These are phyloP conservation scores for Euproctis similis DNA, from an alignment of 2,888 invertebrate species.

Conservation along the genomic window DNA sequence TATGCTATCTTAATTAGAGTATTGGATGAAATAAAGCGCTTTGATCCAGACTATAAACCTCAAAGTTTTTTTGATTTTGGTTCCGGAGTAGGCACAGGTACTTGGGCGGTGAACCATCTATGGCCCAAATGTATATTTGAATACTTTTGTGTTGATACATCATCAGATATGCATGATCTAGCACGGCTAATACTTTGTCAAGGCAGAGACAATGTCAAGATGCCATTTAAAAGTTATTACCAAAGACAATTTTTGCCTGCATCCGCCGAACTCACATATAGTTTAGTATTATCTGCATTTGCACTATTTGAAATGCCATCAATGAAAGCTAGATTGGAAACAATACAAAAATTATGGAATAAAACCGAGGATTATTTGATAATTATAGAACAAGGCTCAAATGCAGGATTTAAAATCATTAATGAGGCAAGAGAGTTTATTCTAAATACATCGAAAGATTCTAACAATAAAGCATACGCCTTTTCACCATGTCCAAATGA, in stretches of 20 bases:
- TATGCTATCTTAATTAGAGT: constrained; percentile 83
- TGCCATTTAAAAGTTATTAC: constrained; percentile 77
- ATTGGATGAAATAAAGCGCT: constrained; percentile 81
- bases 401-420: constrained; percentile 86
- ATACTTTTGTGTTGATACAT: constrained; percentile 90
- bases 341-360: constrained; percentile 87
- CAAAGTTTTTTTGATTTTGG: constrained; percentile 91
- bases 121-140: constrained; percentile 86
- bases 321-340: constrained; percentile 79
- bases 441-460: constrained; percentile 65
- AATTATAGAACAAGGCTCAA: constrained; percentile 88
- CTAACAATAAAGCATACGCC: constrained; percentile 70
- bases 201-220: constrained; percentile 78
- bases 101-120: constrained; percentile 85
- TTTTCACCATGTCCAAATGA: constrained; percentile 94
- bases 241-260: constrained; percentile 90
- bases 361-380: constrained; percentile 89
- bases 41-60: constrained; percentile 82
- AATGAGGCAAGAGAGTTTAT: constrained; percentile 91
- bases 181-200: constrained; percentile 81
- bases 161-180: constrained; percentile 87
- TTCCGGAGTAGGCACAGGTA: constrained; percentile 90
- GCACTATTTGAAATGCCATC: constrained; percentile 87
- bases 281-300: constrained; percentile 87
- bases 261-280: constrained; percentile 77